Percentiles rank a stretch among this genome's conserved stretches.
Evolutionary conservation across 92 coral and sea anemone species (phyloP).

Genomic region (Parazoanthus darwini): DNA sequence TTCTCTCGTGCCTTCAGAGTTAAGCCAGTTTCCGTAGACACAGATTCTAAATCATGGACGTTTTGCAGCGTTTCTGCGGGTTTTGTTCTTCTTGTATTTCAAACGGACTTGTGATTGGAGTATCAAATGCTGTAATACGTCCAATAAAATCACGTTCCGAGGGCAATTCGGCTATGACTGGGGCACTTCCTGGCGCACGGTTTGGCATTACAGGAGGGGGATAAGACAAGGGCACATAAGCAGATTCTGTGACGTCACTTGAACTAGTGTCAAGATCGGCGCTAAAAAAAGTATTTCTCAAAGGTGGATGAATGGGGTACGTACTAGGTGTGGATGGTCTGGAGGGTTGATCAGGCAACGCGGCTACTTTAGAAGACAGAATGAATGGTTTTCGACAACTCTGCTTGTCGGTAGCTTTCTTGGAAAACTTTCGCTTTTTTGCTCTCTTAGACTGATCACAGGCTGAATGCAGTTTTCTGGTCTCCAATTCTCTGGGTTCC

Average conservation of each 20-base stretch:
- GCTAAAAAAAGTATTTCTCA: background rate
- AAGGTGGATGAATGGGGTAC: background rate
- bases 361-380: background rate
- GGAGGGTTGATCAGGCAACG: background rate
- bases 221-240: background rate
- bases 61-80: background rate
- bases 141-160: background rate
- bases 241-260: slow-evolving; percentile 7
- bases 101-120: slow-evolving; percentile 31
- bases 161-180: background rate
- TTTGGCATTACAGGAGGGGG: background rate
- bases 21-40: background rate
- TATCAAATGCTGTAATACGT: background rate
- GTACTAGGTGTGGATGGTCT: background rate
- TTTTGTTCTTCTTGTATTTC: background rate
- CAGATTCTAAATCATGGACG: background rate
- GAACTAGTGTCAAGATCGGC: slow-evolving; percentile 22
- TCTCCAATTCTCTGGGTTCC: background rate
- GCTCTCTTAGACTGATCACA: background rate
- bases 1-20: background rate
- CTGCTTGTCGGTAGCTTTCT: slow-evolving; percentile 1
- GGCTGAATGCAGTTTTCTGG: background rate
- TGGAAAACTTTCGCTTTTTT: background rate
- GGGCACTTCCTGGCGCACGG: background rate
- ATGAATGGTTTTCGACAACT: slow-evolving; percentile 10